These are phyloP conservation scores for Macroglossus sobrinus DNA, from an alignment of 2,113 vertebrate species.

Conservation along the genomic window DNA sequence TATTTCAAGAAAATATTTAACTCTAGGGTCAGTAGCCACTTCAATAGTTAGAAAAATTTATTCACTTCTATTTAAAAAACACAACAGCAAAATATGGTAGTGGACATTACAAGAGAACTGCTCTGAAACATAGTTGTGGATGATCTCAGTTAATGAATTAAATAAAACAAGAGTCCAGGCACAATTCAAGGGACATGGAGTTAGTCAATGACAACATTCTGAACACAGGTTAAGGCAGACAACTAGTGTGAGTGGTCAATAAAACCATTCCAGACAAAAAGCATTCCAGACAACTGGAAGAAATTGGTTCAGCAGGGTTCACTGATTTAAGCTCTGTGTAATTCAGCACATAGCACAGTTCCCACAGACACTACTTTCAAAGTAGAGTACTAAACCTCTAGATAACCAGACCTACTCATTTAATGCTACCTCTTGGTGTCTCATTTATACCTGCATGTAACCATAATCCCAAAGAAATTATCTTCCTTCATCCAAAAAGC, in stretches of 20 bases:
- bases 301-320: neutral
- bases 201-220: neutral
- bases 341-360: conserved; percentile 26
- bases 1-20: neutral
- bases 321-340: neutral
- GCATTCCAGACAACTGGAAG: neutral
- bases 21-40: neutral
- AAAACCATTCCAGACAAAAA: too few relatives aligned
- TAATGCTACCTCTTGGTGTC: neutral
- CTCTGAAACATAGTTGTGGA: neutral
- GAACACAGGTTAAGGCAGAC: neutral
- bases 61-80: neutral
- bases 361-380: neutral
- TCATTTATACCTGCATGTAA: neutral
- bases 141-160: neutral
- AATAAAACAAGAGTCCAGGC: neutral
- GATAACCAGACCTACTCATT: neutral
- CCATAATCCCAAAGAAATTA: neutral
- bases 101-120: neutral
- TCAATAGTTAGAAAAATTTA: neutral
- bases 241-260: neutral
- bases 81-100: neutral
- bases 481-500: neutral
- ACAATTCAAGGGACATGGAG: neutral
- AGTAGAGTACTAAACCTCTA: neutral